A percentile compares a stretch with the other conserved stretches of the same genome.
These are phyloP conservation scores for Sinonovacula constricta DNA, from an alignment of 1,140 invertebrate genomes.

Conservation along the genomic window DNA sequence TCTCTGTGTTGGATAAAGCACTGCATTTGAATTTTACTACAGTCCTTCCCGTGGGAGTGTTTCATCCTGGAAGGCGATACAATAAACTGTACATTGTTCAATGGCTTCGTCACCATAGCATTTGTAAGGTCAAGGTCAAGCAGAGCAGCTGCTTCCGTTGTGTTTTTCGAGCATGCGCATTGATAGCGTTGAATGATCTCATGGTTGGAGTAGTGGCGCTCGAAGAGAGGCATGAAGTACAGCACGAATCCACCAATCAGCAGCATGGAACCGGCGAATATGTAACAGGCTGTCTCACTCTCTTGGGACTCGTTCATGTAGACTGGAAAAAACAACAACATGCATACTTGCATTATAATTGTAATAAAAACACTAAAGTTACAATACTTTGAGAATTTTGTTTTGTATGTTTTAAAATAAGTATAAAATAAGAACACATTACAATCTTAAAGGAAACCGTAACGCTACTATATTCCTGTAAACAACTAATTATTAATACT, in stretches of 20 bases:
- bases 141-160: constrained; percentile 71
- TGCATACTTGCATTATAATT: too few species aligned
- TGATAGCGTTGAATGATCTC: constrained; percentile 70
- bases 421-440: too few species aligned
- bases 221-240: constrained; percentile 72
- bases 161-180: constrained; percentile 65
- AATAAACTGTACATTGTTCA: constrained; percentile 69
- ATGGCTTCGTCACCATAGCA: constrained; percentile 66
- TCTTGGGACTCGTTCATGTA: constrained; percentile 68
- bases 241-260: constrained; percentile 70
- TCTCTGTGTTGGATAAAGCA: constrained; percentile 73
- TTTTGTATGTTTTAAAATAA: too few species aligned
- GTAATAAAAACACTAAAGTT: neutral
- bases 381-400: too few species aligned
- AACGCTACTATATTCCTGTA: too few species aligned
- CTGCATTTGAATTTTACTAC: constrained; percentile 70
- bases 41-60: constrained; percentile 62
- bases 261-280: constrained; percentile 70
- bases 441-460: too few species aligned
- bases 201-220: constrained; percentile 71
- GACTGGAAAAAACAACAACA: constrained; percentile 62
- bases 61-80: constrained; percentile 66
- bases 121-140: constrained; percentile 73
- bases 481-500: too few species aligned
- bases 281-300: constrained; percentile 63